phyloP scores from a whole-genome alignment of 2,888 invertebrate species.

The Andrena camellia region DNA sequence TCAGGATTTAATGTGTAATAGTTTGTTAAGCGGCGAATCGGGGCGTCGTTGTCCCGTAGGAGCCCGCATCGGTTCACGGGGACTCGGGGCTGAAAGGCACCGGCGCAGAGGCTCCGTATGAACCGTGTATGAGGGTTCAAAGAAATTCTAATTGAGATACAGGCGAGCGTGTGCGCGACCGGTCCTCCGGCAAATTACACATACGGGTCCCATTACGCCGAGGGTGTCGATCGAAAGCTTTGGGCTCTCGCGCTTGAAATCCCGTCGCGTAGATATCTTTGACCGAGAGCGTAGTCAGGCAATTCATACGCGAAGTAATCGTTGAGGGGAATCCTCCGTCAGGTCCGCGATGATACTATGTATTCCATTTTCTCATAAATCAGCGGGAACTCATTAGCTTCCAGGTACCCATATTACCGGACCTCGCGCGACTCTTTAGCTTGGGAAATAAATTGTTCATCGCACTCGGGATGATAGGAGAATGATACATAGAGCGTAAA shows the following conservation, averaged over 20 bases:
- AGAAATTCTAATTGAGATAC: constrained; percentile 82
- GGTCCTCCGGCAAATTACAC: constrained; percentile 68
- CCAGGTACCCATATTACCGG: too few species aligned
- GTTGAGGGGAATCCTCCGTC: too few species aligned
- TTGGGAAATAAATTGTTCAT: constrained; percentile 28
- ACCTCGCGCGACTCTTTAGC: background rate
- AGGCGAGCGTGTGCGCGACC: constrained; percentile 32
- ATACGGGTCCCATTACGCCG: constrained; percentile 68
- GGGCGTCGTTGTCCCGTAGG: constrained; percentile 44
- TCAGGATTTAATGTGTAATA: constrained; percentile 64
- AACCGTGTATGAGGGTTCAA: constrained; percentile 76
- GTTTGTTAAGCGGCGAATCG: constrained; percentile 66
- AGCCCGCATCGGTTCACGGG: constrained; percentile 68
- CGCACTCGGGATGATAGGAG: constrained; percentile 14
- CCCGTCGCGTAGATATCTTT: background rate
- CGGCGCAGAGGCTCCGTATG: constrained; percentile 42
- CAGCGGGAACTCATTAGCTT: too few species aligned
- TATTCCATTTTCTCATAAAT: too few species aligned
- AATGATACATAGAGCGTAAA: background rate
- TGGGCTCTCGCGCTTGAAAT: constrained; percentile 14
- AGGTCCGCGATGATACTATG: too few species aligned
- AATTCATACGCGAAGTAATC: too few species aligned
- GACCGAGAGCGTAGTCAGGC: background rate
- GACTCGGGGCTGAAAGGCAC: constrained; percentile 51
- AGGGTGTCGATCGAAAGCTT: constrained; percentile 58